Conservation (phyloP, 2,797 vertebrate genomes). For the Eospalax fontanierii region DNA sequence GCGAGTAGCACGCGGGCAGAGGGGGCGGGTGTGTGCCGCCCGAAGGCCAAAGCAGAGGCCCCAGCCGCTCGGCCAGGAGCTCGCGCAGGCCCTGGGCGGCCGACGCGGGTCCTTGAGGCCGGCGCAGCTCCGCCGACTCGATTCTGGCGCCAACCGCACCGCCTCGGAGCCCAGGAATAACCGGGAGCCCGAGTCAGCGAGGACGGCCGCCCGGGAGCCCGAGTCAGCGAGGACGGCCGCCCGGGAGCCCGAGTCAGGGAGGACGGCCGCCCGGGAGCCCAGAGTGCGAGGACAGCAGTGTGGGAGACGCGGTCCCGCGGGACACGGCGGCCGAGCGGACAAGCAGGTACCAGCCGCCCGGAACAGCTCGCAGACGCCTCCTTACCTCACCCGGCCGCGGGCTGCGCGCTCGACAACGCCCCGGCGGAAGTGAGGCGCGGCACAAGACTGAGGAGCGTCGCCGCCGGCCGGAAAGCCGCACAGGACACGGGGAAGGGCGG, state of each 20-base stretch:
- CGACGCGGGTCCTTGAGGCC: background rate
- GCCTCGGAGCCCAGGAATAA: background rate
- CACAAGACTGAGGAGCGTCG: background rate
- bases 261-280: background rate
- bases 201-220: background rate
- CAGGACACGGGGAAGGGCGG: background rate
- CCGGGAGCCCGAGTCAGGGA: background rate
- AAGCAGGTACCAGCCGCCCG: background rate
- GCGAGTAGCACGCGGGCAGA: background rate
- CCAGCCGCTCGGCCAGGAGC: background rate
- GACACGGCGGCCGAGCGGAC: background rate
- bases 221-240: too few species aligned
- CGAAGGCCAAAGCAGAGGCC: too few species aligned
- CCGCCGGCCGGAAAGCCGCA: background rate
- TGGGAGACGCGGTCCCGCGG: background rate
- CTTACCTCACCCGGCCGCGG: conserved; percentile 65
- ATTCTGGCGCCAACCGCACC: background rate
- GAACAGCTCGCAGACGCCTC: background rate
- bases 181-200: background rate
- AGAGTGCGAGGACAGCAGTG: background rate
- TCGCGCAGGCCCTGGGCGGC: background rate
- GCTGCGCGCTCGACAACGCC: background rate
- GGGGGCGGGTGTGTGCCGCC: too few species aligned
- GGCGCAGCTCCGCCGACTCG: background rate
- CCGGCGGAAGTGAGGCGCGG: background rate